Evolutionary conservation across 2,113 vertebrate genomes (phyloP), one percentile per base, ranked within the genome.

Genomic region (Urocolius indicus): DNA sequence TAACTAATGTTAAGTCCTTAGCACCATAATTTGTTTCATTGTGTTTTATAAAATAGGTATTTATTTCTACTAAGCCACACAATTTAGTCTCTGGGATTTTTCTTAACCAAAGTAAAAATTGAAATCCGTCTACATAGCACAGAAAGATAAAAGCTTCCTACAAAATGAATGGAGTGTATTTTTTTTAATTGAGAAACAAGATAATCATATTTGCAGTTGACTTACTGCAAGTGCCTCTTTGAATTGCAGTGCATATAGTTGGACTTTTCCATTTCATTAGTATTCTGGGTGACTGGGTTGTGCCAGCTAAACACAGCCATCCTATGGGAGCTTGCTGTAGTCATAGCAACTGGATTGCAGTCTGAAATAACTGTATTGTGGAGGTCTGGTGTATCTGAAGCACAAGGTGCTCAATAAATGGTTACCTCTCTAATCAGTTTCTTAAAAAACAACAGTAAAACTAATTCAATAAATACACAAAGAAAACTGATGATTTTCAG

Each of bases 341-440:
- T 94, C 96, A 96, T 98, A 41, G 97, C 94, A 98, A 98, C 98
- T 4, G 93, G 67, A 81, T 41, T 87, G 80, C 89, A 58, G 83
- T 58, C 97, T 89, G 54, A 24, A 15, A 18, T 81, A 77, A 68
- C 89, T 84, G 13, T 16, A 68, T 94, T 88, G 95, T 78, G 84
- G 93, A 93, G 75, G 41, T 74, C 90, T 90, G 92, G 38, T 79
- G 59, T 6, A 24, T 51, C 94, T 85, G 77, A 65, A 85, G 84
- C 87, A 54, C 72, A 51, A 77, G 68, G 72, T 93, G 89, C 46
- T 96, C 79, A 85, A 59, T 92, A 82, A 90, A 95, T 13, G 41
- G 45, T 94, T 90, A 73, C 81, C 93, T 97, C 10, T 13, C 82
- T 97, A 93, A 66, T 96, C 94, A 90, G 67, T 90, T 89, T 78